Evolutionary conservation across 2,797 vertebrate species (phyloP).

Genomic region (Phrynocephalus guinanensis): DNA sequence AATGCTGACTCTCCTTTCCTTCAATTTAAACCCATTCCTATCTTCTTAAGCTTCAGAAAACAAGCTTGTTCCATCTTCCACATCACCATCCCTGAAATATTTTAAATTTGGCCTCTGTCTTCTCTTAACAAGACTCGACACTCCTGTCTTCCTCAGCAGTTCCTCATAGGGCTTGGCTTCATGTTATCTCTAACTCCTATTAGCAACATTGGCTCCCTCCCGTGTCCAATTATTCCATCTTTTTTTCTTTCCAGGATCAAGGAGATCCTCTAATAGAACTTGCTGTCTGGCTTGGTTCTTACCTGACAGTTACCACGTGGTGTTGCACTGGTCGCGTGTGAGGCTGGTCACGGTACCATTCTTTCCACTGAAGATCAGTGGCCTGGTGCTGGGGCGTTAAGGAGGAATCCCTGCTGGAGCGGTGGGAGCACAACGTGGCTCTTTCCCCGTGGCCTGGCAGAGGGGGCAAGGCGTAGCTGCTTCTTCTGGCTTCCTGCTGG

Average conservation of each 20-base stretch:
- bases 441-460: constrained; percentile 74
- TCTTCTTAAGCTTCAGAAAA: too few relatives aligned
- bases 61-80: too few relatives aligned
- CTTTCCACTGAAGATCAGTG: constrained; percentile 82
- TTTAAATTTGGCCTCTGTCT: too few relatives aligned
- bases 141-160: background rate
- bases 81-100: too few relatives aligned
- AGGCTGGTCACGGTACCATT: constrained; percentile 81
- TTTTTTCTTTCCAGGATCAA: background rate
- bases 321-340: constrained; percentile 81
- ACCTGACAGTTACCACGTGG: constrained; percentile 92
- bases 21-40: too few relatives aligned
- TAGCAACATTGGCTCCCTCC: background rate
- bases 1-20: too few relatives aligned
- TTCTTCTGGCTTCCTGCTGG: constrained; percentile 72
- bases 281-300: fast-evolving
- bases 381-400: constrained; percentile 75
- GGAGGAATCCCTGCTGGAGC: constrained; percentile 75
- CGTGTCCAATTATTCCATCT: background rate
- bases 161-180: background rate
- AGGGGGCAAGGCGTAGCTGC: constrained; percentile 62
- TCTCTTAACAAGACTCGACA: background rate
- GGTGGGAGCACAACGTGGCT: constrained; percentile 74
- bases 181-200: background rate
- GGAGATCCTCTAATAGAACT: too few relatives aligned